Evolutionary conservation across 2,888 invertebrate species (phyloP).

Genomic region (Drosophila parthenogenetica): DNA sequence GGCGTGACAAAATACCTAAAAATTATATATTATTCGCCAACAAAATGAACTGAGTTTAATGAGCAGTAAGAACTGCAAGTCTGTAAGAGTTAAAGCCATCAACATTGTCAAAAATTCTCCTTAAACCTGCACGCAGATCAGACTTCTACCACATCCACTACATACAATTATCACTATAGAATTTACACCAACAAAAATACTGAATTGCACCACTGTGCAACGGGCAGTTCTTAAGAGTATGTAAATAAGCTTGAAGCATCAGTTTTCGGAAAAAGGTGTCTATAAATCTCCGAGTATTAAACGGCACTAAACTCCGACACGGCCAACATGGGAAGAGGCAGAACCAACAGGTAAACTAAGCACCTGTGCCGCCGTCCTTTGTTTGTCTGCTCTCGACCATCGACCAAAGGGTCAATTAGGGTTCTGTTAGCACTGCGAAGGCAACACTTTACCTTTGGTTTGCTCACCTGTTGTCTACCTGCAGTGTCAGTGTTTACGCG

Average conservation of each 20-base stretch:
- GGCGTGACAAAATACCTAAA: no score
- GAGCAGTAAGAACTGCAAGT: no score
- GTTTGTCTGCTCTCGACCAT: constrained; percentile 29
- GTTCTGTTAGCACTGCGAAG: constrained; percentile 57
- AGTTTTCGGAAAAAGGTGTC: constrained; percentile 54
- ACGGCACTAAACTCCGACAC: constrained; percentile 52
- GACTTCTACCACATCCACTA: no score
- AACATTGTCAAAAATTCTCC: no score
- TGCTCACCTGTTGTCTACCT: constrained; percentile 50
- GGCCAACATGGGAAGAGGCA: constrained; percentile 15
- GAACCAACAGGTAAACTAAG: neutral
- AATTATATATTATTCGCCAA: no score
- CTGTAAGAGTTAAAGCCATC: no score
- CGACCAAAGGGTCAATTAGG: constrained; percentile 67
- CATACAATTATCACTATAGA: neutral
- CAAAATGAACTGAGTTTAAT: no score
- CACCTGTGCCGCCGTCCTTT: constrained; percentile 58
- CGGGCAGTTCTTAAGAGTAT: constrained; percentile 51
- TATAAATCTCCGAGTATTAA: constrained; percentile 68
- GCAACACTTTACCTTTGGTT: constrained; percentile 34
- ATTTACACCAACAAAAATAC: neutral
- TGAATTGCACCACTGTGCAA: neutral
- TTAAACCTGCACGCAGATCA: no score
- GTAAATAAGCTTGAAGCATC: constrained; percentile 64
- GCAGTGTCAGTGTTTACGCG: constrained; percentile 48